Percentiles rank a stretch among this genome's conserved stretches.
phyloP scores from a whole-genome alignment of 2,113 vertebrate species.

The Agelaius tricolor region DNA sequence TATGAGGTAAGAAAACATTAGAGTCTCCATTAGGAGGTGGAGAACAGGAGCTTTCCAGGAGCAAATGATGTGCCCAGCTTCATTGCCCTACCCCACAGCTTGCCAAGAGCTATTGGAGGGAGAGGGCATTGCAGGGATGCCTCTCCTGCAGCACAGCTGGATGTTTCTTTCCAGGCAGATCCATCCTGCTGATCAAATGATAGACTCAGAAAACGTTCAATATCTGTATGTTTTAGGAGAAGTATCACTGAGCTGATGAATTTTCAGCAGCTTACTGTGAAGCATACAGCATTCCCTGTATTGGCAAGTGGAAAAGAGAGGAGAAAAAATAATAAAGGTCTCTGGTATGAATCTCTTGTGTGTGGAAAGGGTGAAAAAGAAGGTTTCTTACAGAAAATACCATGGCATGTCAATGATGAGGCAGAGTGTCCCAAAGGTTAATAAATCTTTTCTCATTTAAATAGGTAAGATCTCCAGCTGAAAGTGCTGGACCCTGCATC shows the following conservation, averaged over 20 bases:
- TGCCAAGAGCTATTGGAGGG: neutral
- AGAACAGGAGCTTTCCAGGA: neutral
- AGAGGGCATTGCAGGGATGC: neutral
- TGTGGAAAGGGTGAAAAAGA: neutral
- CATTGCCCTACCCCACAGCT: neutral
- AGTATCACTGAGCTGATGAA: neutral
- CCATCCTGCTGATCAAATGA: neutral
- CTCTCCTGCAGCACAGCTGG: neutral
- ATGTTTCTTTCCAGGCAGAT: neutral
- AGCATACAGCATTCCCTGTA: neutral
- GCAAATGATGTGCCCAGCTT: neutral
- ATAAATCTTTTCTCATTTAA: neutral
- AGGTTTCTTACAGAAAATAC: neutral
- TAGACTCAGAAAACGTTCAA: neutral
- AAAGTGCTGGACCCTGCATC: neutral
- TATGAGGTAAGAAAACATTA: conserved; percentile 60
- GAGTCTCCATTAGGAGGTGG: conserved; percentile 49
- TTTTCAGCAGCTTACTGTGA: neutral
- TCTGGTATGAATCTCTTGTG: neutral
- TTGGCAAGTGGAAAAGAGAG: neutral
- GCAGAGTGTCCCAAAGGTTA: neutral
- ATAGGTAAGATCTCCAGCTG: neutral
- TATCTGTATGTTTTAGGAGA: neutral
- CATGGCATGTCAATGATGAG: neutral
- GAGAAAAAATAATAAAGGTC: neutral